Evolutionary conservation across 2,113 vertebrate species (phyloP).

Genomic region (Hippoglossus stenolepis): DNA sequence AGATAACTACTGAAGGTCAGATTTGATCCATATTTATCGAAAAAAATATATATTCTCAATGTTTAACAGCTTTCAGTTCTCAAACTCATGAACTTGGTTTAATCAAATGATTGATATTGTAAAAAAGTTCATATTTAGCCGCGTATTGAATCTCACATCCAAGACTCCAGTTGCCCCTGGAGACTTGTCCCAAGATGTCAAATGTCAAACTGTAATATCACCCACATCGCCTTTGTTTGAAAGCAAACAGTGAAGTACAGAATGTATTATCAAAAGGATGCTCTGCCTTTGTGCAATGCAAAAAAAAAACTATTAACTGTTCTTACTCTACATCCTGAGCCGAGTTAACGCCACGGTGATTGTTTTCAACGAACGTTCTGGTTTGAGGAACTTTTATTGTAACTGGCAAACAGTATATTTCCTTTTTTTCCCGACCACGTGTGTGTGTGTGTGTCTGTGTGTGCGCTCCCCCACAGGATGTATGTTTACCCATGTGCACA

Average conservation of each 20-base stretch:
- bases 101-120: too few species aligned
- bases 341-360: neutral
- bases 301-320: neutral
- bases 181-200: too few species aligned
- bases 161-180: too few species aligned
- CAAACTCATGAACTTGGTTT: too few species aligned
- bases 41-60: too few species aligned
- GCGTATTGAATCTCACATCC: too few species aligned
- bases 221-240: neutral
- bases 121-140: too few species aligned
- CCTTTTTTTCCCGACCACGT: neutral
- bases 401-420: neutral
- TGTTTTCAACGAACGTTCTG: constrained; percentile 4
- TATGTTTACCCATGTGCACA: constrained; percentile 7
- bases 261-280: neutral
- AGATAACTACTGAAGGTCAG: too few species aligned
- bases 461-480: constrained; percentile 12
- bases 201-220: too few species aligned
- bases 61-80: too few species aligned
- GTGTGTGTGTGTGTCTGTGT: neutral
- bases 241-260: neutral
- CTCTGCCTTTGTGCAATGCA: neutral
- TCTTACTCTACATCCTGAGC: neutral
- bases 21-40: too few species aligned
- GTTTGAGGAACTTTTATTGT: neutral